phyloP scores from a whole-genome alignment of 2,888 invertebrate species.

The Agrilus cyanescens region DNA sequence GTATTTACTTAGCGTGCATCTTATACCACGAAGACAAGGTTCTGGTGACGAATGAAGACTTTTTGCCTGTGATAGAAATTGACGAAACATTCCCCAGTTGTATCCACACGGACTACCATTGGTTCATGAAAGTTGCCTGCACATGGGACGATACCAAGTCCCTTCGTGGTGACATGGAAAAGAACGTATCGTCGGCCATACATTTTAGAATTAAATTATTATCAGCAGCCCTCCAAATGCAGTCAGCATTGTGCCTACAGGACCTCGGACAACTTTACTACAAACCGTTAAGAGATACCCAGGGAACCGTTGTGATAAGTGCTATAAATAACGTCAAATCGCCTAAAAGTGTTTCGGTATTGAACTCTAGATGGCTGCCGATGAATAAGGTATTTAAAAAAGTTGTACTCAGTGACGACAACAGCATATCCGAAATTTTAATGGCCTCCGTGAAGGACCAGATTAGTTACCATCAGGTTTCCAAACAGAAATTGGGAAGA shows the following conservation, averaged over 20 bases:
- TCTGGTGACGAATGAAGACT: slow-evolving; percentile 93
- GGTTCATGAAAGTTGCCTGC: slow-evolving; percentile 94
- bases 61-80: slow-evolving; percentile 91
- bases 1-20: slow-evolving; percentile 86
- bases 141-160: slow-evolving; percentile 95
- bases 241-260: slow-evolving; percentile 80
- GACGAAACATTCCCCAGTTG: slow-evolving; percentile 91
- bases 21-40: slow-evolving; percentile 93
- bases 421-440: slow-evolving; percentile 69
- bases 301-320: slow-evolving; percentile 84
- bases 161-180: slow-evolving; percentile 87
- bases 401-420: slow-evolving; percentile 59
- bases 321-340: slow-evolving; percentile 72
- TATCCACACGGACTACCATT: slow-evolving; percentile 87
- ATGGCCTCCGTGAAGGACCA: slow-evolving; percentile 81
- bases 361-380: slow-evolving; percentile 88
- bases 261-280: slow-evolving; percentile 93
- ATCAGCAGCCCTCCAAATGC: slow-evolving; percentile 85
- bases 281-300: slow-evolving; percentile 76
- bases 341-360: slow-evolving; percentile 74
- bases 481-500: slow-evolving; percentile 66
- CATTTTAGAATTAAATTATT: slow-evolving; percentile 87
- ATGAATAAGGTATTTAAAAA: slow-evolving; percentile 70
- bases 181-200: slow-evolving; percentile 78
- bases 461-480: slow-evolving; percentile 63